Evolutionary conservation across 2,888 invertebrate genomes (phyloP).

Genomic region (Trissonchulus latispiculum): DNA sequence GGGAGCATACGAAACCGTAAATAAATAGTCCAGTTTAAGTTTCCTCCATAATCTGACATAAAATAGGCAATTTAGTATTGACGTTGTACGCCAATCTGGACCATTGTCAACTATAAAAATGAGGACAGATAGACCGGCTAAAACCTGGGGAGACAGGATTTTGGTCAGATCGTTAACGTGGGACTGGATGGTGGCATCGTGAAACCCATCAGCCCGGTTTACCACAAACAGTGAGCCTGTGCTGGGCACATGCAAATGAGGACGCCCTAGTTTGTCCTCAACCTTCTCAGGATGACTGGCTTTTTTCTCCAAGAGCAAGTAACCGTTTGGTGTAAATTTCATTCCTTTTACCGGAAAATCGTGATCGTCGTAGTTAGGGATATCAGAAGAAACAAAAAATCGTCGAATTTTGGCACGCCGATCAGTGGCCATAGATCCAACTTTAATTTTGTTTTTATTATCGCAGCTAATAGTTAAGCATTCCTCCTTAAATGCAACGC

Average conservation of each 20-base stretch:
- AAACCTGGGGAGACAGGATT: background rate
- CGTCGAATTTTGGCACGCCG: background rate
- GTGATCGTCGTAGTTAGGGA: conserved; percentile 13
- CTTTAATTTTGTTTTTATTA: conserved; percentile 12
- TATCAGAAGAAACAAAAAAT: background rate
- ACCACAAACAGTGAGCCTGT: conserved; percentile 3
- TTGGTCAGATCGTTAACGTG: background rate
- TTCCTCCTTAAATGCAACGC: background rate
- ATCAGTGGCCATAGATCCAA: conserved; percentile 3
- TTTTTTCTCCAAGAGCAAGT: background rate
- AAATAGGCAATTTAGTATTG: background rate
- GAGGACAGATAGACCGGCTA: background rate
- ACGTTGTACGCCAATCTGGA: background rate
- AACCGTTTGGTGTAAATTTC: conserved; percentile 10
- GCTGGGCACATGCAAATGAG: background rate
- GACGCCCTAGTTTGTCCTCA: background rate
- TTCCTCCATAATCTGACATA: background rate
- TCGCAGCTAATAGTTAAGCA: background rate
- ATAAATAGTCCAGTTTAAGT: background rate
- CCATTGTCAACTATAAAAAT: conserved; percentile 1
- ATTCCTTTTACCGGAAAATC: conserved; percentile 5
- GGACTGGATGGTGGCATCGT: background rate
- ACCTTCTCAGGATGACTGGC: background rate
- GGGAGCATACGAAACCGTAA: background rate
- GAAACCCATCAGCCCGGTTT: conserved; percentile 4